Percentiles rank a stretch among this genome's conserved stretches.
These are phyloP conservation scores for Trichonephila clavata DNA, from an alignment of 1,140 invertebrate genomes.

Conservation along the genomic window DNA sequence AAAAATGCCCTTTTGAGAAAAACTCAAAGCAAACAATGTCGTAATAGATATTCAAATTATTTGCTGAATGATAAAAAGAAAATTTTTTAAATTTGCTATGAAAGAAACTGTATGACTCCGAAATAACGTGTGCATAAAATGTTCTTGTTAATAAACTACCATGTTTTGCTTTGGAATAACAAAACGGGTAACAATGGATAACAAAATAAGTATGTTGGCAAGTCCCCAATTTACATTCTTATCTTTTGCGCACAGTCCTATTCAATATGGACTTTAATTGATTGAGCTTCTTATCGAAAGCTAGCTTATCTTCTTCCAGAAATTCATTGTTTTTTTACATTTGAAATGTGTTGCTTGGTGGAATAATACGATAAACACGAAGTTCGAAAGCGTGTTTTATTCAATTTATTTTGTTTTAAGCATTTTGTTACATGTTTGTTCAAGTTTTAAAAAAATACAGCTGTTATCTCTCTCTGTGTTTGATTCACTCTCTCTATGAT, in stretches of 20 bases:
- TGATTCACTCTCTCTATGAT: no score
- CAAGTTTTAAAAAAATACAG: neutral
- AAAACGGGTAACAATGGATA: neutral
- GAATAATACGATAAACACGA: neutral
- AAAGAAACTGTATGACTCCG: no score
- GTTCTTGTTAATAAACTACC: neutral
- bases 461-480: neutral
- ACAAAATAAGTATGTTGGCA: slow-evolving; percentile 1
- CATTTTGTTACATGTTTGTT: neutral
- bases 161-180: neutral
- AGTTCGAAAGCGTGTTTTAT: neutral
- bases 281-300: slow-evolving; percentile 28
- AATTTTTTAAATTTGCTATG: neutral
- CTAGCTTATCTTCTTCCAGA: neutral
- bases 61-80: neutral
- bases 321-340: neutral
- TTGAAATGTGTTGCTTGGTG: neutral
- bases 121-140: neutral
- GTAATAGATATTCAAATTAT: no score
- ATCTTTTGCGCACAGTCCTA: neutral
- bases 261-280: slow-evolving; percentile 18
- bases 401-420: neutral
- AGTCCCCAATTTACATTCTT: slow-evolving; percentile 23
- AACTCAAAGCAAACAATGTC: no score
- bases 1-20: no score